Evolutionary conservation across 2,797 vertebrate genomes (phyloP).

Genomic region (Cossypha dichroa): DNA sequence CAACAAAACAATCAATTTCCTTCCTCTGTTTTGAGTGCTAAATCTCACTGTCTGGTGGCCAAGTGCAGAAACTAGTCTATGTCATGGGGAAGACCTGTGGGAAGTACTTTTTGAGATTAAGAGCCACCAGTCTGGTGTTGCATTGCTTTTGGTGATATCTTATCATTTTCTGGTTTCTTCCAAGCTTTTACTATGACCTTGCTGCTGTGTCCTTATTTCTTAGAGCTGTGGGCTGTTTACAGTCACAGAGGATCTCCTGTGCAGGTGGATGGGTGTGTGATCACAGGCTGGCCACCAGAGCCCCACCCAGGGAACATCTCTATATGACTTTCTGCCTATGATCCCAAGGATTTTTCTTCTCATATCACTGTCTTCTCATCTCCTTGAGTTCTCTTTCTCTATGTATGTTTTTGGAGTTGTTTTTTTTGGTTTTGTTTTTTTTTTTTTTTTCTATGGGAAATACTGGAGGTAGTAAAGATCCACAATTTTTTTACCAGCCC

Average conservation of each 20-base stretch:
- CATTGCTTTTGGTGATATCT: not conserved
- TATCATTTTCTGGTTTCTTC: not conserved
- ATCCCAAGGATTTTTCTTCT: not conserved
- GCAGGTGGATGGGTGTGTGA: fast-evolving
- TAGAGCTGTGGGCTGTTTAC: not conserved
- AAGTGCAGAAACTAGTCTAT: not conserved
- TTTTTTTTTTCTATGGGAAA: not conserved
- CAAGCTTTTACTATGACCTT: not conserved
- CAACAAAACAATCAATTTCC: not conserved
- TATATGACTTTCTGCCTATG: not conserved
- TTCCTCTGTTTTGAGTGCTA: not conserved
- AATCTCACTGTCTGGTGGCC: not conserved
- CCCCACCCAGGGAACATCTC: not conserved
- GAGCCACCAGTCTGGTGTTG: not conserved
- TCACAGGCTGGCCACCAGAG: not conserved
- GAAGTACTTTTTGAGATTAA: not conserved
- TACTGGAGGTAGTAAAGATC: not conserved
- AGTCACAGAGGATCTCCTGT: not conserved
- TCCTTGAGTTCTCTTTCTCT: not conserved
- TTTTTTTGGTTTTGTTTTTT: not conserved
- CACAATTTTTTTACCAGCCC: not conserved
- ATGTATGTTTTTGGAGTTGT: not conserved
- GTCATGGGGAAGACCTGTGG: not conserved
- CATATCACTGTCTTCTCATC: not conserved
- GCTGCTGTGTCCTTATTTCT: not conserved